Percentiles rank a stretch among this genome's conserved stretches.
These are phyloP conservation scores for Adineta ricciae DNA, from an alignment of 2,888 invertebrate species.

Conservation along the genomic window DNA sequence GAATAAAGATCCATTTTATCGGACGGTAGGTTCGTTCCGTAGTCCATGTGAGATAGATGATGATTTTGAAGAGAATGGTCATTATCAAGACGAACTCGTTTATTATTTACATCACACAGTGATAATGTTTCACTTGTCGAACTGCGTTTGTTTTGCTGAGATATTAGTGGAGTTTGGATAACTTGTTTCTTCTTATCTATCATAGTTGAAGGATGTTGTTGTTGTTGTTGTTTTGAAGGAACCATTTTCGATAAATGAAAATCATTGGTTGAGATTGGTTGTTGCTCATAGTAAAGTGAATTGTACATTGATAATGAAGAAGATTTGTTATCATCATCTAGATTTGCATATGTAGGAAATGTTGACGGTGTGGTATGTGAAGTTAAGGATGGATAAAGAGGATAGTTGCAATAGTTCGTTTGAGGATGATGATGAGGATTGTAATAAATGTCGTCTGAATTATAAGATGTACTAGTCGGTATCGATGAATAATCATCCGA, in stretches of 20 bases:
- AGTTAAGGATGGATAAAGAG: not conserved
- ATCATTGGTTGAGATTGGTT: not conserved
- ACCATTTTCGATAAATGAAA: not conserved
- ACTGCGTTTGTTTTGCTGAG: not conserved
- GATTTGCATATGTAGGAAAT: not conserved
- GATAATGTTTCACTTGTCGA: not conserved
- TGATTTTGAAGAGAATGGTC: not conserved
- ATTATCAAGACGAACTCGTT: constrained; percentile 7
- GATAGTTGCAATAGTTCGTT: not conserved
- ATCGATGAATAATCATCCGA: not conserved
- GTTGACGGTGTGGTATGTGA: not conserved
- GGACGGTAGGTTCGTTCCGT: not conserved
- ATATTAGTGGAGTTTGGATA: not conserved
- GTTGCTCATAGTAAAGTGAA: not conserved
- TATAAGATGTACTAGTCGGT: not conserved
- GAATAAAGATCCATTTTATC: not conserved
- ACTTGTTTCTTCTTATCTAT: not conserved
- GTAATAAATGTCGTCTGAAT: not conserved
- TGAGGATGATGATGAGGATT: not conserved
- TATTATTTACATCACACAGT: not conserved
- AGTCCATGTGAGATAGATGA: not conserved
- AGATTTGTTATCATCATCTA: not conserved
- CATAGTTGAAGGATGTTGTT: not conserved
- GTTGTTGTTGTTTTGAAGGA: not conserved
- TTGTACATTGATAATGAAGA: not conserved